Conservation (phyloP, 2,888 invertebrate genomes). For the Leptopilina syphax region DNA sequence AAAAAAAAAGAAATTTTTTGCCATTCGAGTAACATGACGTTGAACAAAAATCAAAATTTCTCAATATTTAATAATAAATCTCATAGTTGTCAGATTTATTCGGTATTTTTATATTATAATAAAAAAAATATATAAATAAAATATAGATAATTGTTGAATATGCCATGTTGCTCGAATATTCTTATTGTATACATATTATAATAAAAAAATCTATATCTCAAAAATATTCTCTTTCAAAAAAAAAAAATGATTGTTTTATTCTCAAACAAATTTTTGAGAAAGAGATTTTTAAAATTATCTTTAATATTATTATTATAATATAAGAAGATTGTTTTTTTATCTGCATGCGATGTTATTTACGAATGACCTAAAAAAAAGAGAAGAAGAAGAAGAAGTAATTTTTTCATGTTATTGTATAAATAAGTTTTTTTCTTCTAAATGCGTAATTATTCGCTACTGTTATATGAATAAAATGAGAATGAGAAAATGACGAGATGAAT, state of each 20-base stretch:
- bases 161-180: constrained; percentile 27
- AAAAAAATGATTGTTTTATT: not conserved
- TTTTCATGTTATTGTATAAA: constrained; percentile 22
- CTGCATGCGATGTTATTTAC: constrained; percentile 13
- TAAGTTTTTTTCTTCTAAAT: constrained; percentile 5
- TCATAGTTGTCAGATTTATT: not conserved
- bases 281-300: not conserved
- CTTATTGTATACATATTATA: not conserved
- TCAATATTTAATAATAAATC: not conserved
- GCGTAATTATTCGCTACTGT: constrained; percentile 8
- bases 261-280: not conserved
- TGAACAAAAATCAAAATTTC: constrained; percentile 18
- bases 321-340: not conserved
- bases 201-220: not conserved
- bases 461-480: not conserved
- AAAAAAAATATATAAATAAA: not conserved
- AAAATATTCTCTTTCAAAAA: not conserved
- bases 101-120: constrained; percentile 17
- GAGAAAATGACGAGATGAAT: not conserved
- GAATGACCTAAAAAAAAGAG: constrained; percentile 30
- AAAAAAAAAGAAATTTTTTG: not conserved
- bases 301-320: not conserved
- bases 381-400: not conserved
- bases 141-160: not conserved
- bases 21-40: constrained; percentile 37